Evolutionary conservation across 2,113 vertebrate species (phyloP).

Genomic region (Pseudorectes ferrugineus): DNA sequence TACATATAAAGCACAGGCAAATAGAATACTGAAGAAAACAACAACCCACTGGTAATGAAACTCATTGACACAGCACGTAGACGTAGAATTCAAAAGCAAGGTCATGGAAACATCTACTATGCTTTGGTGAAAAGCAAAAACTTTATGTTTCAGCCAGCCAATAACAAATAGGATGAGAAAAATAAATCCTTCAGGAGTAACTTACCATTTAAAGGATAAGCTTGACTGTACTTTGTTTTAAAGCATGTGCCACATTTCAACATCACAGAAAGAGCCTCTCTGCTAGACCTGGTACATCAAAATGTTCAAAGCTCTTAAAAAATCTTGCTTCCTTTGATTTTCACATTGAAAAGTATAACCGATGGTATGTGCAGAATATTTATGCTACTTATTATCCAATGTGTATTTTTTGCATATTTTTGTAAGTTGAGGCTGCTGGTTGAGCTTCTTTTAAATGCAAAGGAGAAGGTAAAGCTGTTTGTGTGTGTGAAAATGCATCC

Average conservation of each 20-base stretch:
- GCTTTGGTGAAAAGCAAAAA: not conserved
- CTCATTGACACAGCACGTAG: not conserved
- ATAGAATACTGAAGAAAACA: not conserved
- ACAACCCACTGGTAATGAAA: not conserved
- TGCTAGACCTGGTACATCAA: not conserved
- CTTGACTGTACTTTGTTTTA: not conserved
- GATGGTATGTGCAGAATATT: not conserved
- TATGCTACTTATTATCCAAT: not conserved
- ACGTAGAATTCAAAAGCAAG: not conserved
- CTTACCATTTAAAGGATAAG: not conserved
- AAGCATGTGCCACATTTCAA: not conserved
- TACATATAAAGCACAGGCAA: not conserved
- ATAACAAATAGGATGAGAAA: not conserved
- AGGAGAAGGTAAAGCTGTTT: not conserved
- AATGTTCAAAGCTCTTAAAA: not conserved
- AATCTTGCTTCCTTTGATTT: not conserved
- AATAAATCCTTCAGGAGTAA: not conserved
- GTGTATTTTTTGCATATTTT: not conserved
- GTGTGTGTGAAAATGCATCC: not conserved
- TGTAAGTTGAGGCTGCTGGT: not conserved
- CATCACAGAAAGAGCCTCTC: not conserved
- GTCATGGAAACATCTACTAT: not conserved
- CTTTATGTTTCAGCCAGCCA: not conserved
- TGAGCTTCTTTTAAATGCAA: not conserved
- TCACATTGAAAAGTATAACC: not conserved